Percentiles rank a stretch among this genome's conserved stretches.
Conservation (phyloP, 2,888 invertebrate genomes). For the Odiellus spinosus region DNA sequence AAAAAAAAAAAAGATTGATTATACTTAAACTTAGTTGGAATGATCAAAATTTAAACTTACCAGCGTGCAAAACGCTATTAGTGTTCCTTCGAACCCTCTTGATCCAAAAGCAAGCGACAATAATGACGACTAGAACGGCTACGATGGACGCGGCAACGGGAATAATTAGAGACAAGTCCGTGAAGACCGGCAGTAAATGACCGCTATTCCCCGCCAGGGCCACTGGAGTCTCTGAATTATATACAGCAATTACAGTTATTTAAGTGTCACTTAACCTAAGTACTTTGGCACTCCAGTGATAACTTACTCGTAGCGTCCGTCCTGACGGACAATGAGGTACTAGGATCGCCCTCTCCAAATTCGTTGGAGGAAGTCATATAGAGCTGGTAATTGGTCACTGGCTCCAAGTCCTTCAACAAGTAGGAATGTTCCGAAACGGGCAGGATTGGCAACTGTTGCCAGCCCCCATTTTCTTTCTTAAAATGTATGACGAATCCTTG, state of each 20-base stretch:
- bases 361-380: slow-evolving; percentile 14
- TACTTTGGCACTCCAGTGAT: too few relatives aligned
- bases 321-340: slow-evolving; percentile 13
- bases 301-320: slow-evolving; percentile 3
- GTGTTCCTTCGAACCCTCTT: slow-evolving; percentile 9
- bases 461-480: slow-evolving; percentile 11
- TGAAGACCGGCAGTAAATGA: neutral
- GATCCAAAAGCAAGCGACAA: slow-evolving; percentile 15
- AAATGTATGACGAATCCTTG: slow-evolving; percentile 14
- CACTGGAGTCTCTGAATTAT: too few relatives aligned
- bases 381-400: slow-evolving; percentile 13
- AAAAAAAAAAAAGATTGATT: neutral
- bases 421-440: slow-evolving; percentile 13
- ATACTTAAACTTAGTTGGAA: neutral
- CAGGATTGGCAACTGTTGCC: slow-evolving; percentile 15
- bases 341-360: slow-evolving; percentile 16
- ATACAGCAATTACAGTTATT: too few relatives aligned
- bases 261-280: too few relatives aligned
- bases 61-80: neutral
- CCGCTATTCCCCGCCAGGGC: too few relatives aligned
- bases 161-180: slow-evolving; percentile 13
- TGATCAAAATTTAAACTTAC: neutral
- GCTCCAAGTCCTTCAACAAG: slow-evolving; percentile 11
- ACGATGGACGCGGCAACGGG: slow-evolving; percentile 11
- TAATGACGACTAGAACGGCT: slow-evolving; percentile 13